phyloP scores from a whole-genome alignment of 2,797 vertebrate genomes.

The Sebastes matsubarae region DNA sequence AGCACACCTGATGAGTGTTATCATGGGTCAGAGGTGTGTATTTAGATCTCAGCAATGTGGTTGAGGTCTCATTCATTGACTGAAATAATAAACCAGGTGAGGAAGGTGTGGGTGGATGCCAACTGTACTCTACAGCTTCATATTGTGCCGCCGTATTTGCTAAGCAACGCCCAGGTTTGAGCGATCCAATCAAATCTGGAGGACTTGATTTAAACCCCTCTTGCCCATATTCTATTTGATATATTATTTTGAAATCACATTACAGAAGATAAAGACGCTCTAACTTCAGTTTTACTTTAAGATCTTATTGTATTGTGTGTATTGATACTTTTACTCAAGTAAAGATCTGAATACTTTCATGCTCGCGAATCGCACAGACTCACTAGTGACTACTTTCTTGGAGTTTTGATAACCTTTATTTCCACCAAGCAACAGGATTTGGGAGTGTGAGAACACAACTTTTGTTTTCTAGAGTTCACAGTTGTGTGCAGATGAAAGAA shows the following conservation, averaged over 20 bases:
- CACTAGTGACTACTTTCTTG: not conserved
- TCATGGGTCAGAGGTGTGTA: not conserved
- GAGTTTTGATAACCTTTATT: not conserved
- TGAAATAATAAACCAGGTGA: not conserved
- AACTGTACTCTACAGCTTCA: not conserved
- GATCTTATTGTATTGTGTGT: not conserved
- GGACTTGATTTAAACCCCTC: not conserved
- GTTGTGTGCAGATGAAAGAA: slow-evolving; percentile 44
- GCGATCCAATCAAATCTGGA: not conserved
- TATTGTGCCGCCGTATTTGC: not conserved
- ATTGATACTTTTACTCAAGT: not conserved
- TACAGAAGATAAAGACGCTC: not conserved
- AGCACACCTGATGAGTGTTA: not conserved
- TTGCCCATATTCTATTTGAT: not conserved
- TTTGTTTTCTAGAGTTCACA: slow-evolving; percentile 23
- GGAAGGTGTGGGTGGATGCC: not conserved
- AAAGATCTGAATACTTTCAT: not conserved
- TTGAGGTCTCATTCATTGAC: not conserved
- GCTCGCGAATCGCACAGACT: not conserved
- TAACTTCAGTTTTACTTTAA: not conserved
- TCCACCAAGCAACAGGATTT: not conserved
- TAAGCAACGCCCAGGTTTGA: not conserved
- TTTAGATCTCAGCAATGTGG: not conserved
- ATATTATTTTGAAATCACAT: not conserved
- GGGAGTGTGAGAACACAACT: not conserved